Evolutionary conservation across 1,140 invertebrate species (phyloP), one percentile per base, ranked within the genome.

Genomic region (Archivesica marissinica): DNA sequence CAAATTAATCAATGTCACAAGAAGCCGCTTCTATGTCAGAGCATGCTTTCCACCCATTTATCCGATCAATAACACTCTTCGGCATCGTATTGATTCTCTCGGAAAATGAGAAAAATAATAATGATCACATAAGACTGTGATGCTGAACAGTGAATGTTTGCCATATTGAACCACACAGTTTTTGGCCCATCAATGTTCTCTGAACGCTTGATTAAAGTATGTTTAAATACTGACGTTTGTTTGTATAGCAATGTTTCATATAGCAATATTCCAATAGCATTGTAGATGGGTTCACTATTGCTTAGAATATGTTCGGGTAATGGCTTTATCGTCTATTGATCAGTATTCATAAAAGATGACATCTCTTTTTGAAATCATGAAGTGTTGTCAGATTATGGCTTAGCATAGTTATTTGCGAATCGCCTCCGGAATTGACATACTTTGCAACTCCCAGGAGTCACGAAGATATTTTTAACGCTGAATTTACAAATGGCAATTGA

Each of bases 41-140:
- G 59, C 59, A 3, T 6, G 59, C 59, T 64, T 64, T 35, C n/a
- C 59, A 64, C 15, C 30, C 23, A 64, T 7, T 35, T 35, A 64
- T 25, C 30, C 1, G 23, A 64, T 64, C 59, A 64, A 64, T 64
- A 64, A 64, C 38, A 64, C 38, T 64, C 30, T 64, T 64, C 33
- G 59, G 59, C 30, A 35, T 9, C 20, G 20, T 64, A 64, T 64
- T 64, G 59, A 64, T 64, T 64, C 20, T 13, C 59, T 6, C 20
- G 23, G 59, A 64, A n/a, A 64, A 64, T 64, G 59, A 64, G 25
- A 64, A 64, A 64, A 64, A 15, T 64, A 35, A 25, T 35, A 64
- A 64, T 20, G 59, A 35, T 35, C 50, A n/a, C 20, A 17, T 6
- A 64, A 35, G 1, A 35, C 9, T 64, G 6, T 64, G 30, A 64